These are phyloP conservation scores for Fregata magnificens DNA, from an alignment of 2,113 vertebrate genomes.

Conservation along the genomic window DNA sequence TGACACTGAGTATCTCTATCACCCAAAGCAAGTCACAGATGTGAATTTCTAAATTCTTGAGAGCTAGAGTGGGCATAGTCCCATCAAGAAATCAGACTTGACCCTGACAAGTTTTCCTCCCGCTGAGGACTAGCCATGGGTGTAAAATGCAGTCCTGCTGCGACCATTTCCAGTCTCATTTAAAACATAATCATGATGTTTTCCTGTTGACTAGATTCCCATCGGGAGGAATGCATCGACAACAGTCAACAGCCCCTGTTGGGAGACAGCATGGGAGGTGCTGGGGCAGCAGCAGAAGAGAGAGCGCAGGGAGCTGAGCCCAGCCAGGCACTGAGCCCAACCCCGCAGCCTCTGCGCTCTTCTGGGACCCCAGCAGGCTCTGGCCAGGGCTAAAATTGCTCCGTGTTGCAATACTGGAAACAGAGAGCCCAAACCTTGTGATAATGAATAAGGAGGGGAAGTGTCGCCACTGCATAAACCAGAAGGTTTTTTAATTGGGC, in stretches of 20 bases:
- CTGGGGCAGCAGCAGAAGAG: background rate
- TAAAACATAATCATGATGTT: background rate
- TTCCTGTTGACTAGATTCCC: background rate
- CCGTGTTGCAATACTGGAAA: background rate
- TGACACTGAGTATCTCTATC: background rate
- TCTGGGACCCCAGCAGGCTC: background rate
- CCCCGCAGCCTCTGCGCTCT: background rate
- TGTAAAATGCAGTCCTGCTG: background rate
- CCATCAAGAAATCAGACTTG: background rate
- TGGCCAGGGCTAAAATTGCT: rapidly evolving
- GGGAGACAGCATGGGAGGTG: background rate
- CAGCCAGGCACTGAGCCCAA: background rate
- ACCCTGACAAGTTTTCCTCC: background rate
- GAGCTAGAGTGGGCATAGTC: background rate
- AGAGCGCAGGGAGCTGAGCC: rapidly evolving
- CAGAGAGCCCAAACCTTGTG: background rate
- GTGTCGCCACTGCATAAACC: background rate
- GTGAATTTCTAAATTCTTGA: background rate
- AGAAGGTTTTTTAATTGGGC: background rate
- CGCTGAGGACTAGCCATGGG: background rate
- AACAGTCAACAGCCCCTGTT: background rate
- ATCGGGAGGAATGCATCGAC: background rate
- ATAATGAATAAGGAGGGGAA: background rate
- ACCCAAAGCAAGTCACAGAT: background rate
- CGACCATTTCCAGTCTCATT: background rate